Percentiles rank a stretch among this genome's conserved stretches.
Conservation (phyloP, 2,888 invertebrate genomes). For the Agonopterix subpropinquella region DNA sequence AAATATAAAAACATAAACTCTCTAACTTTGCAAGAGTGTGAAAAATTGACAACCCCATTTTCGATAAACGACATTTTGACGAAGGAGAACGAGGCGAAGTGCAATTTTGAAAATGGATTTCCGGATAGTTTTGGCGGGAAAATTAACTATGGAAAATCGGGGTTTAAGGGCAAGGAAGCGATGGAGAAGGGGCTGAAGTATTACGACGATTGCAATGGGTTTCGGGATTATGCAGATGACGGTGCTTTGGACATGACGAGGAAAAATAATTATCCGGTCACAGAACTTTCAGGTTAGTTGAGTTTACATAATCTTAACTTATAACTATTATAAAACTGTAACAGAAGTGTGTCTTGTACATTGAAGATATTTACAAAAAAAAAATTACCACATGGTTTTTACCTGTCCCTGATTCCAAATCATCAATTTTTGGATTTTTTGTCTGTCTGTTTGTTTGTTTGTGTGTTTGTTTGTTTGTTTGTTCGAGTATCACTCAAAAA, state of each 20-base stretch:
- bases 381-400: no score
- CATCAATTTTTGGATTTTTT: no score
- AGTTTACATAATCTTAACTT: background rate
- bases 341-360: no score
- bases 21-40: slow-evolving; percentile 52
- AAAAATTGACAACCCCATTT: slow-evolving; percentile 78
- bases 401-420: no score
- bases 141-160: slow-evolving; percentile 45
- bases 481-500: no score
- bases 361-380: no score
- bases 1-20: slow-evolving; percentile 57
- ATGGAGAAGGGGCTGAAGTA: slow-evolving; percentile 56
- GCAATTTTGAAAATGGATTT: slow-evolving; percentile 60
- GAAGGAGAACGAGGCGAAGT: slow-evolving; percentile 66
- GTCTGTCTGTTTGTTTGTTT: no score
- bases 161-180: slow-evolving; percentile 52
- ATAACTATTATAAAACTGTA: no score
- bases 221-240: slow-evolving; percentile 55
- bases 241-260: slow-evolving; percentile 69
- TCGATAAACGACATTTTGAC: slow-evolving; percentile 84
- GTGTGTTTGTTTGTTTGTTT: no score
- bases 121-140: slow-evolving; percentile 54
- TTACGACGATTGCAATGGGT: slow-evolving; percentile 55
- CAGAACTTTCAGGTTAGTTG: slow-evolving; percentile 58
- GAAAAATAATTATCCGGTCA: slow-evolving; percentile 62